Conservation (phyloP, 2,113 vertebrate species). For the Gallinago jamesoni region DNA sequence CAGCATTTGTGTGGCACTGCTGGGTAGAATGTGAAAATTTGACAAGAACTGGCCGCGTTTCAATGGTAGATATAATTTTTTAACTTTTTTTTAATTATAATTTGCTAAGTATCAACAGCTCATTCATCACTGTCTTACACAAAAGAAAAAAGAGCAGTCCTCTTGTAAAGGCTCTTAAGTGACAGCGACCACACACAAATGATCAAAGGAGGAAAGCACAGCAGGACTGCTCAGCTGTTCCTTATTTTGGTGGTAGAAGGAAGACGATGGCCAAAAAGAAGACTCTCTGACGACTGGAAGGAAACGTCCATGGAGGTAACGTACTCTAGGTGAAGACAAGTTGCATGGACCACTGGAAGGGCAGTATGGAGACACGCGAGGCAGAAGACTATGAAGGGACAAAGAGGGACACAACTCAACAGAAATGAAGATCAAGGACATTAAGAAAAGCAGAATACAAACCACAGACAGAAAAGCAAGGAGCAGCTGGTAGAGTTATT, state of each 20-base stretch:
- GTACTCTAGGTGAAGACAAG: not conserved
- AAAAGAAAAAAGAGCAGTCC: not conserved
- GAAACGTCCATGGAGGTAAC: not conserved
- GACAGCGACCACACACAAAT: not conserved
- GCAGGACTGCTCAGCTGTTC: not conserved
- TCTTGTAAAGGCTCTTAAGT: not conserved
- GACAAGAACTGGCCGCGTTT: not conserved
- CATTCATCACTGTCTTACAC: not conserved
- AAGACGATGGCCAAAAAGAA: not conserved
- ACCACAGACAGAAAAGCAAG: not conserved
- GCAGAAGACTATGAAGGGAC: not conserved
- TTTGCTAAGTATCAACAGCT: conserved; percentile 6
- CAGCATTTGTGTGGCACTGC: not conserved
- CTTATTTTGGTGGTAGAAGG: not conserved
- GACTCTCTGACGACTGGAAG: not conserved
- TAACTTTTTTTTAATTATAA: not conserved
- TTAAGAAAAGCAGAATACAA: not conserved
- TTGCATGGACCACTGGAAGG: not conserved
- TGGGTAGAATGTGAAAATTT: not conserved
- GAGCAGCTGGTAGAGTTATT: not conserved
- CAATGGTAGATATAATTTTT: not conserved
- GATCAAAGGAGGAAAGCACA: not conserved
- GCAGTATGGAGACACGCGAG: not conserved
- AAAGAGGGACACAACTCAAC: not conserved
- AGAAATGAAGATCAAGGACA: not conserved